Conservation (phyloP, 2,888 invertebrate genomes). For the Brachylomia viminalis region DNA sequence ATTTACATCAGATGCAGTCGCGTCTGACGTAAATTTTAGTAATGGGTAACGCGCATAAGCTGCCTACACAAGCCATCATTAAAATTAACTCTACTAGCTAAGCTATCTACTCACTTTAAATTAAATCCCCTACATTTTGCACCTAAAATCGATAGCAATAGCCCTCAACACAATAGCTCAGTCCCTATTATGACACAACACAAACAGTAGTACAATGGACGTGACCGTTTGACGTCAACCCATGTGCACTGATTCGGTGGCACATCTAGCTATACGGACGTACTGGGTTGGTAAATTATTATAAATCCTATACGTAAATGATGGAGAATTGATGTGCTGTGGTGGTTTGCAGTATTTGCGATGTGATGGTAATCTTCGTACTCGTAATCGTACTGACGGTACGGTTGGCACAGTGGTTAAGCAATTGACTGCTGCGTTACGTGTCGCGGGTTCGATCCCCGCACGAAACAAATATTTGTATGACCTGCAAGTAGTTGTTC, state of each 20-base stretch:
- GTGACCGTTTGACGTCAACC: constrained; percentile 19
- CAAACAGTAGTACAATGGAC: background rate
- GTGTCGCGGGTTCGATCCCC: no score
- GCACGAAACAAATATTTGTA: no score
- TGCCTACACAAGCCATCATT: background rate
- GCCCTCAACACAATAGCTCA: background rate
- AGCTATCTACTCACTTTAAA: background rate
- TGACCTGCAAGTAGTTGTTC: no score
- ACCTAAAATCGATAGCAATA: background rate
- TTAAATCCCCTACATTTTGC: no score
- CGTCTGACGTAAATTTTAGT: no score
- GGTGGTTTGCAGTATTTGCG: background rate
- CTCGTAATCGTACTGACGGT: no score
- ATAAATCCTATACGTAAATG: constrained; percentile 25
- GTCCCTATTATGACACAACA: constrained; percentile 21
- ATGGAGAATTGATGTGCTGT: background rate
- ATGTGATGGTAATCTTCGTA: background rate
- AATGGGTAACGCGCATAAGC: no score
- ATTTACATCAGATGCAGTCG: no score
- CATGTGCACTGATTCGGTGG: constrained; percentile 24
- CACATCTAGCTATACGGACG: constrained; percentile 1
- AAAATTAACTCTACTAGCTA: background rate
- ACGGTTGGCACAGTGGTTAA: no score
- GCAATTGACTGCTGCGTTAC: no score
- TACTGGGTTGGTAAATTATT: background rate